phyloP scores from a whole-genome alignment of 2,888 invertebrate species.

The Theretra japonica region DNA sequence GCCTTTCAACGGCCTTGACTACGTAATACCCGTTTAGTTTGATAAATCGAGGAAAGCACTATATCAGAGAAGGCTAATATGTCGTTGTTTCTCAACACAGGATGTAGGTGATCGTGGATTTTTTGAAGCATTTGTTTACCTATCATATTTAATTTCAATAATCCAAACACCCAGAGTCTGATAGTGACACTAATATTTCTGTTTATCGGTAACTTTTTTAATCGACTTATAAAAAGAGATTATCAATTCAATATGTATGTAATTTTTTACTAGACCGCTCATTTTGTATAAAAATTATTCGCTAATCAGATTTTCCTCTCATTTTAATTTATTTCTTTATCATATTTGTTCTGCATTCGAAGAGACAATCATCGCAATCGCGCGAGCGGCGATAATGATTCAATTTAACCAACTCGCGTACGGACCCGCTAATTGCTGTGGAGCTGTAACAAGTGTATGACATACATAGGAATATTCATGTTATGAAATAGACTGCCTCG shows the following conservation, averaged over 20 bases:
- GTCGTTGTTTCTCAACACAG: not conserved
- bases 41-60: not conserved
- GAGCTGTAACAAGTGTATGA: not conserved
- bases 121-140: not conserved
- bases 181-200: too few species aligned
- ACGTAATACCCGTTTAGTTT: slow-evolving; percentile 5
- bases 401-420: not conserved
- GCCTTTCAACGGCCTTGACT: not conserved
- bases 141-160: not conserved
- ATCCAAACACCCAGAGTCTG: too few species aligned
- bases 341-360: not conserved
- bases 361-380: slow-evolving; percentile 19
- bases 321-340: not conserved
- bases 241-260: too few species aligned
- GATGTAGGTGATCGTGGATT: not conserved
- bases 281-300: not conserved
- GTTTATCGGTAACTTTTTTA: not conserved
- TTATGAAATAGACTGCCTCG: not conserved
- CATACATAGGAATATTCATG: not conserved
- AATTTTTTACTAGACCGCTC: too few species aligned
- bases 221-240: too few species aligned
- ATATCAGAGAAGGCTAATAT: not conserved
- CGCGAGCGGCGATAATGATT: slow-evolving; percentile 21
- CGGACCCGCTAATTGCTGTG: slow-evolving; percentile 4
- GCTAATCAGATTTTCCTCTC: not conserved